Evolutionary conservation across 2,113 vertebrate genomes (phyloP), one percentile per base, ranked within the genome.

Genomic region (Strix uralensis): DNA sequence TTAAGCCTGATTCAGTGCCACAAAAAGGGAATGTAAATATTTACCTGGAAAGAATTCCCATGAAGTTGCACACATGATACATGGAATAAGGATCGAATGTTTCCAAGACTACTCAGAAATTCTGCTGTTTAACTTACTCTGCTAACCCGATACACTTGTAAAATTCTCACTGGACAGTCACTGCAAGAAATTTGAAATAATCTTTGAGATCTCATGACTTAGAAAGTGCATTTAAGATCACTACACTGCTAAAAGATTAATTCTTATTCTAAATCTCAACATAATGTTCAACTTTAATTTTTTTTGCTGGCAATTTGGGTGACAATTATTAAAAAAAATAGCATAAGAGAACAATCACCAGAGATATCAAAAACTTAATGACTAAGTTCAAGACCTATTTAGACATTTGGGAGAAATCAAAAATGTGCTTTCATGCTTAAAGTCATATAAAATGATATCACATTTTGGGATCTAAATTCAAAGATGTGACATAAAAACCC

Each of bases 21-120:
- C 54, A 61, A 72, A 80, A 61, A 70, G 20, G 83, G 20, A 66
- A n/a, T 52, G 29, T 13, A 13, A 17, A 15, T 21, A 61, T 98
- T 98, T 92, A 99, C 99, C 99, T 98, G 79, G 99, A 99, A 61
- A 99, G 96, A 93, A 99, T 98, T 83, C 99, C 99, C 9, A 99
- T 98, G 91, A 99, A 98, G 90, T 98, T 99, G 72, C 79, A 95
- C 62, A 98, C 97, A 89, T 34, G 98, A 98, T 14, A 98, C 98
- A 36, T 99, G 99, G 23, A 99, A 96, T 69, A 99, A 97, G 47
- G 96, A 51, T 49, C 38, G 96, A 65, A 99, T 42, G 9, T 99
- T 99, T 75, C 98, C 98, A 7, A 99, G 90, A n/a, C 97, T 90
- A 29, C 97, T 96, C 74, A 87, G 87, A 94, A 99, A 99, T 29